Percentiles rank a stretch among this genome's conserved stretches.
These are phyloP conservation scores for Melanotaenia nigrans DNA, from an alignment of 2,797 vertebrate species.

Conservation along the genomic window DNA sequence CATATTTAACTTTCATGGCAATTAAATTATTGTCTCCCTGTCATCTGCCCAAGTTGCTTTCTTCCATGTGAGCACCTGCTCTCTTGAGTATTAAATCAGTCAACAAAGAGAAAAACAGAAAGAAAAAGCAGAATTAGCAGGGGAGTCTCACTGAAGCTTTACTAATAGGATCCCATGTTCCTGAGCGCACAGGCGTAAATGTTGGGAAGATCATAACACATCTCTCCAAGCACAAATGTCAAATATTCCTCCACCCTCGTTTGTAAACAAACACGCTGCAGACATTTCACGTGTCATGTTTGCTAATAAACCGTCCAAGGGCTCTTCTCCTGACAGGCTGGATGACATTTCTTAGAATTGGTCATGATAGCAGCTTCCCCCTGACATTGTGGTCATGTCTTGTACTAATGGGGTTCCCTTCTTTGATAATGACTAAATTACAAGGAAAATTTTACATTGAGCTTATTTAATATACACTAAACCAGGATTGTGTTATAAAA, in stretches of 20 bases:
- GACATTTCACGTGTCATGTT: slow-evolving; percentile 46
- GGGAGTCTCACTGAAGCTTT: slow-evolving; percentile 57
- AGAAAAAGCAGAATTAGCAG: slow-evolving; percentile 45
- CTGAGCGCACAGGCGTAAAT: slow-evolving; percentile 57
- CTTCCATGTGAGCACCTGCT: slow-evolving; percentile 50
- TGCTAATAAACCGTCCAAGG: slow-evolving; percentile 51
- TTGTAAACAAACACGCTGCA: slow-evolving; percentile 64
- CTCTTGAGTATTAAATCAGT: slow-evolving; percentile 52
- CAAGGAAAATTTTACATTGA: slow-evolving; percentile 7
- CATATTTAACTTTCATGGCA: slow-evolving; percentile 32
- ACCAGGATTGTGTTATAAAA: neutral
- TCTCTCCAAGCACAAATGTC: slow-evolving; percentile 67
- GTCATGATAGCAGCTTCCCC: slow-evolving; percentile 36
- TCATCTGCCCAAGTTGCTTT: slow-evolving; percentile 38
- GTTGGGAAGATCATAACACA: slow-evolving; percentile 62
- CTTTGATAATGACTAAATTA: slow-evolving; percentile 15
- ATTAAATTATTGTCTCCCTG: slow-evolving; percentile 40
- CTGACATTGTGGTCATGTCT: slow-evolving; percentile 19
- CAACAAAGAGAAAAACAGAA: slow-evolving; percentile 44
- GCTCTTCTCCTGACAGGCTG: slow-evolving; percentile 30
- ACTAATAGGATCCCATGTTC: slow-evolving; percentile 71
- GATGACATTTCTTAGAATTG: slow-evolving; percentile 45
- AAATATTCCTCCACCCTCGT: slow-evolving; percentile 56
- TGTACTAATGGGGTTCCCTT: slow-evolving; percentile 22
- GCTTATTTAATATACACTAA: neutral